Base-by-base conservation (phyloP, 2,113 vertebrate species). In the Chloropsis cyanopogon region DNA sequence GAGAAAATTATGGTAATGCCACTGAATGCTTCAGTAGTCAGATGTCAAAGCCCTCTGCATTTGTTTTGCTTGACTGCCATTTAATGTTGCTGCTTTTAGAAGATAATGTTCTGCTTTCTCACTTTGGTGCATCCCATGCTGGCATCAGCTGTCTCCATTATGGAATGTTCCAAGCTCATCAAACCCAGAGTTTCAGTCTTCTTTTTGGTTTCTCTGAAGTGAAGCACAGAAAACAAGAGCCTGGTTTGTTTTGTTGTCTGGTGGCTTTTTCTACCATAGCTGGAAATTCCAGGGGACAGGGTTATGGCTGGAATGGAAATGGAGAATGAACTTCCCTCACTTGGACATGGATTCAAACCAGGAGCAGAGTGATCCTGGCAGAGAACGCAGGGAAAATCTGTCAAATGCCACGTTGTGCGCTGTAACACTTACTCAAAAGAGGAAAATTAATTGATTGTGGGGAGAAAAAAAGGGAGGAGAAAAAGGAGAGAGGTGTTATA, bases 81-180 rank as follows among this genome's bases (percentile, higher is more conserved):
- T 92, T 86, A 88, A 10, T 82, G 56, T 71, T 71, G 24, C n/a
- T 81, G 69, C 69, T 88, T 94, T 84, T 78, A 78, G 91, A 75
- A 92, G 86, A 93, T 94, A 86, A 10, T 53, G 60, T 84, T 56
- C 72, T 91, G 41, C 80, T 64, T 75, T 52, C 66, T 91, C 57
- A 54, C 85, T 90, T 81, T 10, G 12, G 4, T 61, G 53, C n/a
- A 22, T 39, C 71, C 64, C 18, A 2, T 77, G 42, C 66, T 82
- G 14, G 4, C 1, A 7, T 95, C 71, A 86, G 75, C 88, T 75
- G 14, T 78, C 68, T 68, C 68, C 64, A 5, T 37, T 47, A 23
- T 23, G 64, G 86, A 73, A 63, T 86, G 41, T 37, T 59, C 52
- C 22, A 49, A 93, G 56, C 52, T 78, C 79, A 35, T 83, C 52